Conservation (phyloP, 2,113 vertebrate genomes). For the Conger conger region DNA sequence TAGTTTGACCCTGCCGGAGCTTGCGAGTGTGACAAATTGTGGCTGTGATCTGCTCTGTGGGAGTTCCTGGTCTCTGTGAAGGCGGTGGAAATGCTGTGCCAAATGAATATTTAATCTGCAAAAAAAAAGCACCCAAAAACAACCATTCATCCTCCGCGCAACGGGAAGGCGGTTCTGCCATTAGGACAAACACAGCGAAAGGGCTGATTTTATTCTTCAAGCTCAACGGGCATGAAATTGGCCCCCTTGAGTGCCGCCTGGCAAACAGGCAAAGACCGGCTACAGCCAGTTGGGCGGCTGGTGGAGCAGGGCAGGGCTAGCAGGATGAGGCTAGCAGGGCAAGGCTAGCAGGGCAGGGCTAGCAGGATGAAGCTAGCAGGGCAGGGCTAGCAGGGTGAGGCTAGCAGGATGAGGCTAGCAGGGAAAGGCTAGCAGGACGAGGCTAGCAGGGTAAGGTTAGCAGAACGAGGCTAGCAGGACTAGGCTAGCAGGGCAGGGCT, state of each 20-base stretch:
- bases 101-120: constrained; percentile 33
- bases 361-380: too few species aligned
- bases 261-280: not conserved
- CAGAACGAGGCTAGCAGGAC: too few species aligned
- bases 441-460: too few species aligned
- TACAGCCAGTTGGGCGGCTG: not conserved
- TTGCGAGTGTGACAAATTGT: constrained; percentile 50
- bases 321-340: too few species aligned
- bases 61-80: constrained; percentile 38
- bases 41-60: constrained; percentile 42
- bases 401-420: too few species aligned
- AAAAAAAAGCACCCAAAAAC: constrained; percentile 8
- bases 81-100: constrained; percentile 34
- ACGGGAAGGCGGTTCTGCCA: constrained; percentile 9
- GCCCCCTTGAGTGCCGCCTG: constrained; percentile 20
- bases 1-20: constrained; percentile 34
- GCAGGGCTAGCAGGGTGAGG: too few species aligned
- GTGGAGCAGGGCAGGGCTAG: not conserved
- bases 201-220: constrained; percentile 39
- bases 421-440: too few species aligned
- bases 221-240: constrained; percentile 54
- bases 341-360: too few species aligned
- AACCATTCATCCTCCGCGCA: constrained; percentile 1
- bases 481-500: too few species aligned
- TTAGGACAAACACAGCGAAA: constrained; percentile 43